Conservation (phyloP, 2,888 invertebrate species). For the Auanema sp. region DNA sequence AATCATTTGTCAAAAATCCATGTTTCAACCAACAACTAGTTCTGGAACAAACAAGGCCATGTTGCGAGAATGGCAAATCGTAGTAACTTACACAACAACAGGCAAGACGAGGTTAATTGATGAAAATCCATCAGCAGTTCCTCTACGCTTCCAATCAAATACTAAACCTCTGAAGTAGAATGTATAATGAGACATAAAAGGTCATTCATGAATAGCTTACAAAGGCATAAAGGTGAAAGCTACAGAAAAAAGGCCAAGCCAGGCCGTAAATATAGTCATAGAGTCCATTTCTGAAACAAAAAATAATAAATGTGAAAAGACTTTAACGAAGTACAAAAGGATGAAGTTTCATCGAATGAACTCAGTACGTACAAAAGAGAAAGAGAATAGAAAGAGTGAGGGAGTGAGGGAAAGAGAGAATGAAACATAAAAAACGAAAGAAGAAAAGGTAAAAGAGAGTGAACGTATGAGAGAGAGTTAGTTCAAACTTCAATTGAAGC, state of each 20-base stretch:
- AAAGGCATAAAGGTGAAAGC: constrained; percentile 60
- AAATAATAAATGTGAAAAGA: neutral
- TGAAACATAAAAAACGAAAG: neutral
- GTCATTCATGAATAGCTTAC: constrained; percentile 28
- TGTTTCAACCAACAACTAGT: constrained; percentile 58
- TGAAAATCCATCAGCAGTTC: constrained; percentile 62
- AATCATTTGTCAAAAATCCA: constrained; percentile 55
- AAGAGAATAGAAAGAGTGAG: no score
- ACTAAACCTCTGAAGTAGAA: constrained; percentile 31
- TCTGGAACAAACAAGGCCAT: no score
- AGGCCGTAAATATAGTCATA: constrained; percentile 48
- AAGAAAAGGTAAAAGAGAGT: neutral
- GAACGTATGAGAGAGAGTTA: neutral
- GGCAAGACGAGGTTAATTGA: constrained; percentile 60
- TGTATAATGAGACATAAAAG: constrained; percentile 9
- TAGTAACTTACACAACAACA: constrained; percentile 53
- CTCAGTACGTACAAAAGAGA: no score
- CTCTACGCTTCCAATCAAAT: constrained; percentile 53
- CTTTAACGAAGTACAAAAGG: neutral
- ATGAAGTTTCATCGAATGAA: neutral
- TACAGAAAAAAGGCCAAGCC: constrained; percentile 56
- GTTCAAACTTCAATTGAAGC: neutral
- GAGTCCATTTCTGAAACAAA: constrained; percentile 30
- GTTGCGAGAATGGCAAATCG: no score
- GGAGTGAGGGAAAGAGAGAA: neutral